These are phyloP conservation scores for Sinocyclocheilus rhinocerous DNA, from an alignment of 2,113 vertebrate genomes.

Conservation along the genomic window DNA sequence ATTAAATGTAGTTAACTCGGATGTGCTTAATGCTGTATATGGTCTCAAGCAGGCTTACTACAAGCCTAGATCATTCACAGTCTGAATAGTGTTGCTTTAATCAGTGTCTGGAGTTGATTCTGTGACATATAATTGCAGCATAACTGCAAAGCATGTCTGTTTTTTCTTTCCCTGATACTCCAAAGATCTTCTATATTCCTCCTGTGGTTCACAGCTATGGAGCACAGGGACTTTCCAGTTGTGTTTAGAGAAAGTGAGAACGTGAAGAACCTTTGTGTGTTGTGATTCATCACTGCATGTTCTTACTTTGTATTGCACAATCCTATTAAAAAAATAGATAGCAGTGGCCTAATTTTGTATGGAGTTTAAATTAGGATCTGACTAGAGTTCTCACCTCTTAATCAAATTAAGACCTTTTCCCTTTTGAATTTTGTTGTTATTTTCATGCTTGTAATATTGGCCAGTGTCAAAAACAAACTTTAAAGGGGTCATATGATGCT, in stretches of 20 bases:
- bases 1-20: not conserved
- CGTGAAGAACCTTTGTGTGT: not conserved
- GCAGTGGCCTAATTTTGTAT: not conserved
- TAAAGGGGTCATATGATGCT: no score
- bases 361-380: not conserved
- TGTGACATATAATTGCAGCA: not conserved
- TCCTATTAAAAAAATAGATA: not conserved
- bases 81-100: not conserved
- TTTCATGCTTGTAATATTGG: not conserved
- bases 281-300: constrained; percentile 27
- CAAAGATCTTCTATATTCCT: not conserved
- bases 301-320: not conserved
- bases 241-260: not conserved
- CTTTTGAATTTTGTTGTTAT: not conserved
- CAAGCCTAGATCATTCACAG: not conserved
- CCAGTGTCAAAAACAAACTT: not conserved
- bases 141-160: not conserved
- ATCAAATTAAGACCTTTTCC: constrained; percentile 9
- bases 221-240: constrained; percentile 7
- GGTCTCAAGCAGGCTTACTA: not conserved
- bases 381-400: constrained; percentile 22
- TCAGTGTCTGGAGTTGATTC: not conserved
- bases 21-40: not conserved
- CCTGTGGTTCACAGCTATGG: constrained; percentile 4
- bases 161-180: not conserved